Conservation (phyloP, 2,797 vertebrate species). For the Remorina albescens region DNA sequence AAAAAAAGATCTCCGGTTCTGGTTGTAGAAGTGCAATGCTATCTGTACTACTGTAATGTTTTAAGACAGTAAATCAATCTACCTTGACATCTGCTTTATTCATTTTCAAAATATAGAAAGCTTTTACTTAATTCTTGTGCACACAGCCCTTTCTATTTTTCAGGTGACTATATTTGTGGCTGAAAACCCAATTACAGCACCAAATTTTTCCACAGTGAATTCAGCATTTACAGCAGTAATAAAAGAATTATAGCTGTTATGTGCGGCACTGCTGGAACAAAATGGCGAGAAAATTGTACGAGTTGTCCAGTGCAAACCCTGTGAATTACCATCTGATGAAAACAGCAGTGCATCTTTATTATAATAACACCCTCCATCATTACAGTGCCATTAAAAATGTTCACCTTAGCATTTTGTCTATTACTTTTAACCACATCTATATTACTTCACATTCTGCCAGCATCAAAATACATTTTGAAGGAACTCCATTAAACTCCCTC, state of each 20-base stretch:
- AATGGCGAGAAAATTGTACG: constrained; percentile 8
- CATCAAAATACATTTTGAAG: constrained; percentile 50
- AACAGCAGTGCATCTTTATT: background rate
- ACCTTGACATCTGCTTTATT: constrained; percentile 3
- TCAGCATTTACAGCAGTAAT: constrained; percentile 25
- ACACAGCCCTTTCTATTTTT: background rate
- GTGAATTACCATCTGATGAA: constrained; percentile 6
- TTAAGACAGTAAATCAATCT: background rate
- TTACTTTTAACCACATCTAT: constrained; percentile 20
- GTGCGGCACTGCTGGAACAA: constrained; percentile 13
- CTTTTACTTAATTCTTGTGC: background rate
- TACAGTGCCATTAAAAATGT: background rate
- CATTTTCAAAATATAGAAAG: background rate
- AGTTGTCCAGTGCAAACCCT: constrained; percentile 15
- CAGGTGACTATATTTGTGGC: constrained; percentile 19
- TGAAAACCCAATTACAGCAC: constrained; percentile 36
- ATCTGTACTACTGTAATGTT: background rate
- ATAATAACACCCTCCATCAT: background rate
- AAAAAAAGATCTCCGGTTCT: background rate
- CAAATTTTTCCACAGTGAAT: constrained; percentile 9
- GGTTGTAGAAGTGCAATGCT: background rate
- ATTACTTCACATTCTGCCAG: constrained; percentile 39
- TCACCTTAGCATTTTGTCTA: background rate
- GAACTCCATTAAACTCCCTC: constrained; percentile 64
- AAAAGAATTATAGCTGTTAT: constrained; percentile 18